phyloP scores from a whole-genome alignment of 2,113 vertebrate species.

The Amphilophus citrinellus region DNA sequence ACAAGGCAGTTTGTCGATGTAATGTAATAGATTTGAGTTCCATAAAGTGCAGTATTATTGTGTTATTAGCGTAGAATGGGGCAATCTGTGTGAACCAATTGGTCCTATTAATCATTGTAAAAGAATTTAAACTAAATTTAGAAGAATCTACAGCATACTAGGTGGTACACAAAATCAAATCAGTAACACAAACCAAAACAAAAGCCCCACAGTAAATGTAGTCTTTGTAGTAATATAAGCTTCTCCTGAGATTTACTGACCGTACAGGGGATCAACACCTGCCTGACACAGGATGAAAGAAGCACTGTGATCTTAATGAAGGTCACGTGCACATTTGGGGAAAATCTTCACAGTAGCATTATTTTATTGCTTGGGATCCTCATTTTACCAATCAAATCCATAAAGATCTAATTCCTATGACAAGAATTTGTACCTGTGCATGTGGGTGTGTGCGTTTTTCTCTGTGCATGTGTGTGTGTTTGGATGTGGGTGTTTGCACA shows the following conservation, averaged over 20 bases:
- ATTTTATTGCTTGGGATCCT: neutral
- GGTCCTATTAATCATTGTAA: neutral
- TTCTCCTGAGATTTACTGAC: neutral
- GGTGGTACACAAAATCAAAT: neutral
- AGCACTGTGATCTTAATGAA: neutral
- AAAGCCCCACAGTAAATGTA: neutral
- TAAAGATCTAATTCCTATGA: neutral
- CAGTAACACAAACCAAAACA: neutral
- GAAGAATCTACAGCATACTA: neutral
- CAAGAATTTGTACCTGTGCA: neutral
- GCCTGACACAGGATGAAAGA: neutral
- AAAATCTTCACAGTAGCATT: neutral
- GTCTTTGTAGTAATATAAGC: neutral
- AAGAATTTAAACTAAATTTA: neutral
- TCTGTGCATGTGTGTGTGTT: neutral
- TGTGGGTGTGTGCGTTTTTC: neutral
- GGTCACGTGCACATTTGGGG: neutral
- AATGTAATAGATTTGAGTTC: neutral
- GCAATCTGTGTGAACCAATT: neutral
- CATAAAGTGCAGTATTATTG: neutral
- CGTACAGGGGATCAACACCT: neutral
- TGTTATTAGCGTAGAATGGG: neutral
- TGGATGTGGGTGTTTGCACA: conserved; percentile 47
- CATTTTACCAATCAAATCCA: neutral
- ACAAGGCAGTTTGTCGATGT: neutral